These are phyloP conservation scores for Drosophila persimilis DNA, from an alignment of 1,140 invertebrate genomes.

Conservation along the genomic window DNA sequence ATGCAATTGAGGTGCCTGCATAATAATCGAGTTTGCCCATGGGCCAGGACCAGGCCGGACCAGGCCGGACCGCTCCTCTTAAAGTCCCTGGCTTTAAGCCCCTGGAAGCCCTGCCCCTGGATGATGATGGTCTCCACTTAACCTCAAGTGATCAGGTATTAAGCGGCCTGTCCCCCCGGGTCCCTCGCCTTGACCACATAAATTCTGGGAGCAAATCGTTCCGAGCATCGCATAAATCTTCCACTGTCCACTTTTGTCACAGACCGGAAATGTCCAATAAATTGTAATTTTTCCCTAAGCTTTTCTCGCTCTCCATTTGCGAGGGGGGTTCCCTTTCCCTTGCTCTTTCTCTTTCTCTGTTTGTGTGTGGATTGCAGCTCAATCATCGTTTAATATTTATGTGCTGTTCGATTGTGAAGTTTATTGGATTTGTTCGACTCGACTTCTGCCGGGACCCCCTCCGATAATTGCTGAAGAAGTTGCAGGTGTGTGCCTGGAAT, in stretches of 20 bases:
- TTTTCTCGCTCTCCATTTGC: slow-evolving; percentile 36
- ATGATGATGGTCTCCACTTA: slow-evolving; percentile 34
- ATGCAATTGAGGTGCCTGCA: slow-evolving; percentile 77
- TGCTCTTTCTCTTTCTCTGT: neutral
- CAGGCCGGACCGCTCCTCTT: slow-evolving; percentile 28
- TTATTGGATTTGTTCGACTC: slow-evolving; percentile 73
- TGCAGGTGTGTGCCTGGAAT: slow-evolving; percentile 72
- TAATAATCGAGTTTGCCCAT: slow-evolving; percentile 64
- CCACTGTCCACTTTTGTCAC: slow-evolving; percentile 71
- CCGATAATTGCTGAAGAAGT: slow-evolving; percentile 68
- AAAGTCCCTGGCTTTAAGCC: slow-evolving; percentile 1
- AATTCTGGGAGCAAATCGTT: slow-evolving; percentile 59
- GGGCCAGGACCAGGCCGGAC: neutral
- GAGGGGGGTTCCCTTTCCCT: no score
- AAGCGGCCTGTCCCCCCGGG: slow-evolving; percentile 11
- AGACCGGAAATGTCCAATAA: slow-evolving; percentile 77
- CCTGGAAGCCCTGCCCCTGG: neutral
- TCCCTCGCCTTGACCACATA: slow-evolving; percentile 40
- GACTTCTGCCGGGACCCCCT: slow-evolving; percentile 18
- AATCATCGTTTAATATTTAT: slow-evolving; percentile 82
- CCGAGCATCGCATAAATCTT: slow-evolving; percentile 67
- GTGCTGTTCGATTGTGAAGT: slow-evolving; percentile 77
- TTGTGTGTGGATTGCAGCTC: slow-evolving; percentile 57
- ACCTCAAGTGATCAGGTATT: slow-evolving; percentile 69
- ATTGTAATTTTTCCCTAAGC: slow-evolving; percentile 79